Evolutionary conservation across 2,113 vertebrate genomes (phyloP), one percentile per base, ranked within the genome.

Genomic region (Oryzias woworae): DNA sequence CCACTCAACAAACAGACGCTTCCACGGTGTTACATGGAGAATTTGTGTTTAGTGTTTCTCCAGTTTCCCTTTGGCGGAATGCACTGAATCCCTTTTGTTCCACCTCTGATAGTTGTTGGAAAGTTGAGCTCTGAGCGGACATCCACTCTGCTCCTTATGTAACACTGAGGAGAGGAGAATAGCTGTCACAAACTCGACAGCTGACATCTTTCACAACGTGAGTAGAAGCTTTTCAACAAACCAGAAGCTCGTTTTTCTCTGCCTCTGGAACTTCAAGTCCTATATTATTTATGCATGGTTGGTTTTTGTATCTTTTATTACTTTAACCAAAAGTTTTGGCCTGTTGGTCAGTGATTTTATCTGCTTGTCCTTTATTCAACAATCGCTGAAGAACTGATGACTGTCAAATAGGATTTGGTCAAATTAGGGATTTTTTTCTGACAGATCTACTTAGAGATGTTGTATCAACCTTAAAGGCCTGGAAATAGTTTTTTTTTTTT

Each of bases 171-270:
- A 45, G 60, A 70, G 58, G 66, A 43, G 59, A 73, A 62, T 62
- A 24, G 41, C 43, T 75, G 59, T 53, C 70, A 60, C 62, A 45
- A 42, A 50, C 26, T 53, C 66, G 44, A 36, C 76, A 59, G 69
- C 74, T 71, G 74, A 63, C 49, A 22, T 62, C 69, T 58, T 31
- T 61, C 13, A 58, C 23, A 53, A 50, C 73, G 83, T 87, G 78
- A 87, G 83, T 87, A 82, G 46, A 28, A 50, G 43, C 26, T 58
- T 70, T 7, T 10, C 45, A 50, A 7, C 3, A 13, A 49, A 13
- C 2, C 24, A 43, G 28, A 61, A 49, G 46, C 58, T 63, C 7
- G 41, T 60, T 57, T 61, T 50, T 4, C n/a, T 5, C 58, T 17
- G 3, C 15, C 4, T 36, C 50, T 14, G 53, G 26, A 18, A 2